Conservation (phyloP, 30 jellyfish, hydroid and myxozoan species). For the Aurelia sp. region DNA sequence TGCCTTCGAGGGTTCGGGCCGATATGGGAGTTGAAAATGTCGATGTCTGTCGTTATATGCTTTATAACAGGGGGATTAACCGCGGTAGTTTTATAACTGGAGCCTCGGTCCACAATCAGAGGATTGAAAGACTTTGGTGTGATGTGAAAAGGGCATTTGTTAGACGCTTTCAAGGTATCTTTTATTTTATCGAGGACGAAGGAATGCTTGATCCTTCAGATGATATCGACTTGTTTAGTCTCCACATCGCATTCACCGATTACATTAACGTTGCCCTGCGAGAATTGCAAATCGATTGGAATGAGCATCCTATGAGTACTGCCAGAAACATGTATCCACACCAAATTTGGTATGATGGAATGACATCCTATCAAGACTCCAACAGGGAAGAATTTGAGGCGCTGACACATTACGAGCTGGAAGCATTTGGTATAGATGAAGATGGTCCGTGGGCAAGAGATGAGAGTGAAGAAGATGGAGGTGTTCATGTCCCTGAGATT, state of each 20-base stretch:
- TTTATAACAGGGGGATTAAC: constrained; percentile 17
- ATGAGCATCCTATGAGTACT: constrained; percentile 44
- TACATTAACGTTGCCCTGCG: constrained; percentile 5
- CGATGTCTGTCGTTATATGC: constrained; percentile 23
- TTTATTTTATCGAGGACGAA: constrained; percentile 6
- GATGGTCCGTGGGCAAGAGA: constrained; percentile 36
- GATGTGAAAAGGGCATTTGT: neutral
- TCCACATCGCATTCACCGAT: neutral
- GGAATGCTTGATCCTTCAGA: constrained; percentile 13
- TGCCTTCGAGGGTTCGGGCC: constrained; percentile 28
- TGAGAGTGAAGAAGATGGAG: constrained; percentile 47
- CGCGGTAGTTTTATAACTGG: constrained; percentile 2
- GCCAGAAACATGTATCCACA: constrained; percentile 15
- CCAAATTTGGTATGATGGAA: constrained; percentile 3
- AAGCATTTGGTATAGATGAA: constrained; percentile 23
- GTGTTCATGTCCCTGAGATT: constrained; percentile 32
- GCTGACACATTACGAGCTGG: neutral
- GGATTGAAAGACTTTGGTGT: constrained; percentile 41
- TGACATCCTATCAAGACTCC: neutral
- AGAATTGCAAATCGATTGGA: constrained; percentile 16
- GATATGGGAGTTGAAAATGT: constrained; percentile 35
- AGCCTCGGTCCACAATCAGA: constrained; percentile 42
- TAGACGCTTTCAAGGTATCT: neutral
- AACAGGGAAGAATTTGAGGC: constrained; percentile 17
- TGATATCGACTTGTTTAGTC: constrained; percentile 8